Conservation (phyloP, 2,113 vertebrate genomes). For the Percina caprodes region DNA sequence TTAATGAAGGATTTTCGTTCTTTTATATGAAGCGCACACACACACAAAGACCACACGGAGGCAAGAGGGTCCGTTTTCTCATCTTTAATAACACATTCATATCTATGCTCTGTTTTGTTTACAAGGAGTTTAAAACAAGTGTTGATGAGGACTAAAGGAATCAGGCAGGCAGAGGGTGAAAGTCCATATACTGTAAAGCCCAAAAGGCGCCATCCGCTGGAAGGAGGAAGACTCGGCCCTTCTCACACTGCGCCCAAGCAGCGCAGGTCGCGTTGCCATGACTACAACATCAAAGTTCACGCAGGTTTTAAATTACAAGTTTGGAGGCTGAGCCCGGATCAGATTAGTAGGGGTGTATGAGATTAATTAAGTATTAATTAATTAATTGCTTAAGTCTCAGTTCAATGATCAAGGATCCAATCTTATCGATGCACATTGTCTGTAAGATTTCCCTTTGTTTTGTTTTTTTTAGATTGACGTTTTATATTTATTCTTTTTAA, state of each 20-base stretch:
- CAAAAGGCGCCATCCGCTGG: conserved; percentile 60
- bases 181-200: conserved; percentile 82
- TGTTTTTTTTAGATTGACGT: too few relatives aligned
- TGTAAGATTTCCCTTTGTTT: too few relatives aligned
- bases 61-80: conserved; percentile 76
- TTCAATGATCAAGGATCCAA: too few relatives aligned
- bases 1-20: too few relatives aligned
- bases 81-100: conserved; percentile 89
- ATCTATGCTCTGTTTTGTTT: conserved; percentile 88
- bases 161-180: conserved; percentile 83
- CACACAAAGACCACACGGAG: conserved; percentile 38
- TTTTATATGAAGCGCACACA: neutral
- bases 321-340: conserved; percentile 9
- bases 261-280: neutral
- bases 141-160: conserved; percentile 85
- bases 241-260: neutral
- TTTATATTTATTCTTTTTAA: too few relatives aligned
- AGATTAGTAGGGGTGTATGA: too few relatives aligned
- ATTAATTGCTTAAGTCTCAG: too few relatives aligned
- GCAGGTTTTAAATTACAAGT: neutral
- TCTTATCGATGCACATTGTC: too few relatives aligned
- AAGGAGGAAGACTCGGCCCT: conserved; percentile 33
- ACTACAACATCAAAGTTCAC: neutral
- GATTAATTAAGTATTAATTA: too few relatives aligned
- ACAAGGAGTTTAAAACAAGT: conserved; percentile 88